These are phyloP conservation scores for Cecidostiba fungosa DNA, from an alignment of 2,888 invertebrate genomes.

Conservation along the genomic window DNA sequence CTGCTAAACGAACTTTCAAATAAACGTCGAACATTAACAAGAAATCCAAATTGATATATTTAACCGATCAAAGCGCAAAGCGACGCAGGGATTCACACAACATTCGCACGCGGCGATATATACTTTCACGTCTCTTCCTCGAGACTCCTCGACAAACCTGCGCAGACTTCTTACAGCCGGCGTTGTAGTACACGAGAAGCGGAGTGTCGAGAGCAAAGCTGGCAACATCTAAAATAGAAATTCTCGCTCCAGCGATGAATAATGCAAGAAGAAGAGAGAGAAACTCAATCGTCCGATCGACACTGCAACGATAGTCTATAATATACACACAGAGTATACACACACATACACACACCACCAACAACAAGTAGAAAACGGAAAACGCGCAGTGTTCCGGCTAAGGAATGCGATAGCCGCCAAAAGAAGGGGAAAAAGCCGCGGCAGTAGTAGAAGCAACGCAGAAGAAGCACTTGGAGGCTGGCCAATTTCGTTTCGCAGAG, in stretches of 20 bases:
- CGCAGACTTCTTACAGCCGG: neutral
- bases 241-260: slow-evolving; percentile 35
- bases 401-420: slow-evolving; percentile 39
- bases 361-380: slow-evolving; percentile 11
- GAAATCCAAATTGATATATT: neutral
- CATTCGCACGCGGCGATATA: neutral
- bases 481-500: slow-evolving; percentile 28
- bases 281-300: slow-evolving; percentile 15
- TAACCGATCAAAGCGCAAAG: neutral
- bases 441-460: neutral
- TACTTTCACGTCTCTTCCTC: neutral
- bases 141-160: neutral
- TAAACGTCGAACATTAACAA: neutral
- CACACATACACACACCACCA: neutral
- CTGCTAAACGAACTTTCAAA: neutral
- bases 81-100: neutral
- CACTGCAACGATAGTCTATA: neutral
- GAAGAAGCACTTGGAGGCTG: slow-evolving; percentile 30
- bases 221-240: slow-evolving; percentile 51
- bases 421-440: neutral
- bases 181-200: neutral
- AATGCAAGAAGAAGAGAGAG: slow-evolving; percentile 40
- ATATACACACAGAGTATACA: too few species aligned
- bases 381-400: slow-evolving; percentile 4
- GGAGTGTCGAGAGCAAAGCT: neutral